Evolutionary conservation across 2,888 invertebrate species (phyloP).

Genomic region (Liposcelis brunnea): DNA sequence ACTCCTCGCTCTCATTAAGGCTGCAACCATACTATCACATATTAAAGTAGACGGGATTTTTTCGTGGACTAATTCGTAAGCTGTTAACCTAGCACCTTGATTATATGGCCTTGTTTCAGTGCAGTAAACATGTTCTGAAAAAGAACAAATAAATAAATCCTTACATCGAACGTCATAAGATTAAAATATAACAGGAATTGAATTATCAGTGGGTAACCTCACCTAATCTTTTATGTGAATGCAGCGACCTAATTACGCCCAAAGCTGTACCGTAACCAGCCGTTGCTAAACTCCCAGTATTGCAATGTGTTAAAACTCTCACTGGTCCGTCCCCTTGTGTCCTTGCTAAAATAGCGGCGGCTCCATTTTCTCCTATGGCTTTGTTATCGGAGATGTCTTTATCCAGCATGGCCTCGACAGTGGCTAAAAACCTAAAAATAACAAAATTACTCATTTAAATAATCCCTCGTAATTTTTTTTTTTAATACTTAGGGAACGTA

Average conservation of each 20-base stretch:
- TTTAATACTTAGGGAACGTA: no score
- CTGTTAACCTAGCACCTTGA: conserved; percentile 89
- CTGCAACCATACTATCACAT: conserved; percentile 90
- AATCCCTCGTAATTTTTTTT: conserved; percentile 15
- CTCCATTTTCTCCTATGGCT: conserved; percentile 71
- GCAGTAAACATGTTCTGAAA: conserved; percentile 73
- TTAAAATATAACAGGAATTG: not conserved
- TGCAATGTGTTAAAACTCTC: conserved; percentile 86
- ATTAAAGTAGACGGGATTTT: conserved; percentile 83
- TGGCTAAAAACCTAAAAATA: conserved; percentile 48
- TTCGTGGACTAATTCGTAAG: conserved; percentile 85
- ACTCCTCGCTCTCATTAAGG: conserved; percentile 65
- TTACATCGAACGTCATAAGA: not conserved
- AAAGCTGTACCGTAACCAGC: conserved; percentile 96
- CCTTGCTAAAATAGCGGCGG: conserved; percentile 46
- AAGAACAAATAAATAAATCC: conserved; percentile 11
- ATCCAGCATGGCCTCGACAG: conserved; percentile 64
- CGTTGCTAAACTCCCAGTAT: conserved; percentile 95
- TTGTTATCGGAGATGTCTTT: conserved; percentile 79
- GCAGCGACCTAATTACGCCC: conserved; percentile 79
- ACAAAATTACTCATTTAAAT: conserved; percentile 13
- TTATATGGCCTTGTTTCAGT: conserved; percentile 98
- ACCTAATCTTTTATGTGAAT: conserved; percentile 49
- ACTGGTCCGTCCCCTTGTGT: conserved; percentile 40
- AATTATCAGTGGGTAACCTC: not conserved